Percentiles rank a stretch among this genome's conserved stretches.
Evolutionary conservation across 2,113 vertebrate species (phyloP).

Genomic region (Aplodontia rufa): DNA sequence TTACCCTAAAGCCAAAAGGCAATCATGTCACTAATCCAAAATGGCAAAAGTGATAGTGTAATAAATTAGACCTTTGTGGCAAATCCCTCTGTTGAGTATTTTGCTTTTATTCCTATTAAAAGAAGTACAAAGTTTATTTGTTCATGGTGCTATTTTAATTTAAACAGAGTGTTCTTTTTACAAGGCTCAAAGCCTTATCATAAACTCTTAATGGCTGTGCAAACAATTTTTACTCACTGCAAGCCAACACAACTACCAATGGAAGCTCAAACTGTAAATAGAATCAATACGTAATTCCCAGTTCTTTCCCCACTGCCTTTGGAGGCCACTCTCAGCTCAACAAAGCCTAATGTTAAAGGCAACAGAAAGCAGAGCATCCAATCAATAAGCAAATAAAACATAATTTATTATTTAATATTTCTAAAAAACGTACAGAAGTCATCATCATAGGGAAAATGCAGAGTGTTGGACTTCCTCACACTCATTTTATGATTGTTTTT

Average conservation of each 20-base stretch:
- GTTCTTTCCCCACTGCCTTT: background rate
- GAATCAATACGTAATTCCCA: background rate
- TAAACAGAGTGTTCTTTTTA: conserved; percentile 42
- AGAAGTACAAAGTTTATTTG: conserved; percentile 16
- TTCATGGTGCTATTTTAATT: conserved; percentile 32
- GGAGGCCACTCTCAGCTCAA: background rate
- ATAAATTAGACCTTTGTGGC: background rate
- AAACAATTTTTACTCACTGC: conserved; percentile 50
- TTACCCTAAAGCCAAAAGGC: background rate
- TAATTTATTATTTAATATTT: background rate
- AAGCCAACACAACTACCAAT: background rate
- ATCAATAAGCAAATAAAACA: conserved; percentile 16
- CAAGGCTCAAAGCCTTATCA: background rate
- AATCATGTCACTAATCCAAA: conserved; percentile 17
- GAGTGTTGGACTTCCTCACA: background rate
- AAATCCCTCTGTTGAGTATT: background rate
- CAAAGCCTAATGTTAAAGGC: background rate
- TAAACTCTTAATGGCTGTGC: conserved; percentile 9
- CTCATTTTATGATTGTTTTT: conserved; percentile 9
- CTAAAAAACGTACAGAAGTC: conserved; percentile 32
- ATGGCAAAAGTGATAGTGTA: background rate
- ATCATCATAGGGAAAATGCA: background rate
- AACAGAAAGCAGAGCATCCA: background rate
- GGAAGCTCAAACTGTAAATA: background rate
- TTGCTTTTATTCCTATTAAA: background rate